Percentiles rank a stretch among this genome's conserved stretches.
phyloP scores from a whole-genome alignment of 2,888 invertebrate species.

The Papilio demoleus region DNA sequence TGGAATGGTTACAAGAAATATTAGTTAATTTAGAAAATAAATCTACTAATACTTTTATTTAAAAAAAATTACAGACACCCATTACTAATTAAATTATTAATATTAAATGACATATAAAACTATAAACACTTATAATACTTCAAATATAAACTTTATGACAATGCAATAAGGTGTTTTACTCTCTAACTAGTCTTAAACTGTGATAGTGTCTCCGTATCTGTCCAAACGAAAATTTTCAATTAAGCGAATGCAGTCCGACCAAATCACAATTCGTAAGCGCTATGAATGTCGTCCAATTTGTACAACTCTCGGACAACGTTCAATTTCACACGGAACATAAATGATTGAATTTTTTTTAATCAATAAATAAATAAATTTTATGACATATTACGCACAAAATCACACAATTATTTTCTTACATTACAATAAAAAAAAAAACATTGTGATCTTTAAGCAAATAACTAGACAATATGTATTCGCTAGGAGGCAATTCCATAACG shows the following conservation, averaged over 20 bases:
- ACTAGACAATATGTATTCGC: too few species aligned
- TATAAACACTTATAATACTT: not conserved
- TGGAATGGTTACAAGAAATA: too few species aligned
- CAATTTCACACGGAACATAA: not conserved
- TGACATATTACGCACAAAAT: too few species aligned
- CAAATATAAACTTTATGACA: not conserved
- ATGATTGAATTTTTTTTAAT: too few species aligned
- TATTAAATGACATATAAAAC: too few species aligned
- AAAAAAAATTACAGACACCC: not conserved
- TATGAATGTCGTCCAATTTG: conserved; percentile 19
- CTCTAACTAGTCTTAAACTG: not conserved
- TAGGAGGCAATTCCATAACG: too few species aligned
- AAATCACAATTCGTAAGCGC: conserved; percentile 19
- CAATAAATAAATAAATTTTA: too few species aligned
- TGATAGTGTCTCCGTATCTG: conserved; percentile 15
- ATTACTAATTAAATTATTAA: too few species aligned
- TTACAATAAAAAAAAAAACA: too few species aligned
- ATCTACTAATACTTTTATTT: not conserved
- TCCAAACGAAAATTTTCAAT: conserved; percentile 36
- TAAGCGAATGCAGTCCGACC: conserved; percentile 20
- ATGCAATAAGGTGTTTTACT: not conserved
- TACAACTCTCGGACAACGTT: conserved; percentile 18
- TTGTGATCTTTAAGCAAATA: too few species aligned
- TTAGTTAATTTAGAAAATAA: too few species aligned
- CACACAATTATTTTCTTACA: not conserved